Conservation (phyloP, 1,140 invertebrate genomes). For the Drosophila santomea region DNA sequence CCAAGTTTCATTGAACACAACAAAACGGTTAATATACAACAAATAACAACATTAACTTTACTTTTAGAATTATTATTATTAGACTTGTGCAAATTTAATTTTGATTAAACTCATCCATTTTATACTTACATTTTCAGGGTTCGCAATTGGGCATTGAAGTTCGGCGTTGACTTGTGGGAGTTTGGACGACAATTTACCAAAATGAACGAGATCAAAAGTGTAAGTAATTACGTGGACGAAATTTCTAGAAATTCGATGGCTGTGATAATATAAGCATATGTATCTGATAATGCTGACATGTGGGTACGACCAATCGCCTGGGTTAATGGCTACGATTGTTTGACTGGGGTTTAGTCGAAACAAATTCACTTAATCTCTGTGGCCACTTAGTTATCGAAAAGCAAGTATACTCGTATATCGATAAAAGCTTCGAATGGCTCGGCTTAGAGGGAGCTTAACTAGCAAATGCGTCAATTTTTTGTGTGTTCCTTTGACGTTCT, state of each 20-base stretch:
- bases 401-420: slow-evolving; percentile 63
- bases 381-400: slow-evolving; percentile 66
- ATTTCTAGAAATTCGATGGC: neutral
- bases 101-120: slow-evolving; percentile 18
- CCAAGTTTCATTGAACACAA: too few species aligned
- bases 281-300: slow-evolving; percentile 34
- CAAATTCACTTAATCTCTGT: slow-evolving; percentile 65
- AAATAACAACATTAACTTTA: too few species aligned
- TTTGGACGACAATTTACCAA: slow-evolving; percentile 94
- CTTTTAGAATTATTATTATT: too few species aligned
- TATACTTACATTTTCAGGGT: slow-evolving; percentile 90
- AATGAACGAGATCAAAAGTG: slow-evolving; percentile 93
- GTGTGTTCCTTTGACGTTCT: slow-evolving; percentile 21
- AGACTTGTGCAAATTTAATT: neutral
- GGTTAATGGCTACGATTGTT: slow-evolving; percentile 57
- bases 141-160: slow-evolving; percentile 95
- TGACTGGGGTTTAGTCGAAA: slow-evolving; percentile 33
- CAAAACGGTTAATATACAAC: too few species aligned
- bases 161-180: slow-evolving; percentile 95
- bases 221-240: slow-evolving; percentile 86
- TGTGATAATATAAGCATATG: slow-evolving; percentile 24
- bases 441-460: slow-evolving; percentile 63
- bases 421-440: slow-evolving; percentile 61
- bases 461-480: slow-evolving; percentile 68
- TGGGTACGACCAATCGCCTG: slow-evolving; percentile 26